Conservation (phyloP, 2,888 invertebrate species). For the Mechanitis mazaeus region DNA sequence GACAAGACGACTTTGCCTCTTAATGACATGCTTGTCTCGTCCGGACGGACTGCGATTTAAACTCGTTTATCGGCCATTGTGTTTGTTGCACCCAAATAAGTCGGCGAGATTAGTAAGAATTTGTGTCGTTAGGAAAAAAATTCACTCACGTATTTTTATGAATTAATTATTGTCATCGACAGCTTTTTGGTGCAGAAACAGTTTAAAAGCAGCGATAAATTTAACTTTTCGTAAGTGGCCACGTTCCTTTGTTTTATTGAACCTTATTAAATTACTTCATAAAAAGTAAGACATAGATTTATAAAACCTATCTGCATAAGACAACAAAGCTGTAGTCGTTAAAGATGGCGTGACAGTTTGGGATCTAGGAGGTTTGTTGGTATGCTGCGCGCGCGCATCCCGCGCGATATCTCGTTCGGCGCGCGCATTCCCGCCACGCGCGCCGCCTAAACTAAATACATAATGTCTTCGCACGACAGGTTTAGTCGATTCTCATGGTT, state of each 20-base stretch:
- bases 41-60: constrained; percentile 58
- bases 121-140: constrained; percentile 36
- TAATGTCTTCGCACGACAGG: constrained; percentile 47
- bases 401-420: constrained; percentile 54
- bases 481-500: constrained; percentile 32
- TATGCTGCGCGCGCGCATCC: constrained; percentile 28
- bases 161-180: constrained; percentile 29
- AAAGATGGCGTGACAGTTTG: constrained; percentile 23
- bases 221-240: too few species aligned
- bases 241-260: too few species aligned
- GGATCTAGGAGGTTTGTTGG: constrained; percentile 27
- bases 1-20: constrained; percentile 35
- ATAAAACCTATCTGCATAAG: constrained; percentile 10
- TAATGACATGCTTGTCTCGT: constrained; percentile 67
- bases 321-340: constrained; percentile 17
- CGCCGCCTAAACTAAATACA: constrained; percentile 56
- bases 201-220: not conserved
- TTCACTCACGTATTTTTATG: constrained; percentile 35
- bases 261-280: too few species aligned
- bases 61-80: constrained; percentile 63
- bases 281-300: constrained; percentile 5
- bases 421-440: constrained; percentile 42
- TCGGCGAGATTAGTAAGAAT: constrained; percentile 45
- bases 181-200: constrained; percentile 15
- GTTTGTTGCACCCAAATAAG: constrained; percentile 52